Percentiles rank a stretch among this genome's conserved stretches.
Conservation (phyloP, 2,888 invertebrate genomes). For the Oligia latruncula region DNA sequence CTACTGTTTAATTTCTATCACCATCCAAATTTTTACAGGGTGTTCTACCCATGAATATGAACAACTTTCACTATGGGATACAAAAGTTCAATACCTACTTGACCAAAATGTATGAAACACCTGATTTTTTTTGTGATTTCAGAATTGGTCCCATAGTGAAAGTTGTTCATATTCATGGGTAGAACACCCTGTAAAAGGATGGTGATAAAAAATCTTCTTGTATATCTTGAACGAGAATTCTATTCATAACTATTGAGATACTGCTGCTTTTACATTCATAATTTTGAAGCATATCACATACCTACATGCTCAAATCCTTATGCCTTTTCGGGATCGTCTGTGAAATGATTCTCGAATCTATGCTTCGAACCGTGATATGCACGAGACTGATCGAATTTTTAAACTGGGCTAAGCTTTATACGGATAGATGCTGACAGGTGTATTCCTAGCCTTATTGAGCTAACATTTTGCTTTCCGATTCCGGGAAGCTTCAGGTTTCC, state of each 20-base stretch:
- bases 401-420: constrained; percentile 9
- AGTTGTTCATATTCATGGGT: no score
- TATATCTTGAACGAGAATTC: neutral
- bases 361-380: neutral
- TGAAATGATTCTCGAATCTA: neutral
- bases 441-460: neutral
- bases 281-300: neutral
- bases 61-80: no score
- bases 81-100: no score
- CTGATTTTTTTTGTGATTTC: no score
- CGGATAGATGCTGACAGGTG: constrained; percentile 1
- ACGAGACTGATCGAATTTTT: constrained; percentile 3
- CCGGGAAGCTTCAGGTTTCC: neutral
- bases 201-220: no score
- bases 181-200: no score
- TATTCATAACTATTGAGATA: neutral
- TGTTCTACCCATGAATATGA: no score
- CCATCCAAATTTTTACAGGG: no score
- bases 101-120: no score
- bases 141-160: no score
- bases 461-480: neutral
- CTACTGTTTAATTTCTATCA: no score
- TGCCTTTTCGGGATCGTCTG: neutral
- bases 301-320: neutral
- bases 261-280: neutral